A percentile compares a stretch with the other conserved stretches of the same genome.
phyloP scores from a whole-genome alignment of 2,113 vertebrate genomes.

The Hemicordylus capensis region DNA sequence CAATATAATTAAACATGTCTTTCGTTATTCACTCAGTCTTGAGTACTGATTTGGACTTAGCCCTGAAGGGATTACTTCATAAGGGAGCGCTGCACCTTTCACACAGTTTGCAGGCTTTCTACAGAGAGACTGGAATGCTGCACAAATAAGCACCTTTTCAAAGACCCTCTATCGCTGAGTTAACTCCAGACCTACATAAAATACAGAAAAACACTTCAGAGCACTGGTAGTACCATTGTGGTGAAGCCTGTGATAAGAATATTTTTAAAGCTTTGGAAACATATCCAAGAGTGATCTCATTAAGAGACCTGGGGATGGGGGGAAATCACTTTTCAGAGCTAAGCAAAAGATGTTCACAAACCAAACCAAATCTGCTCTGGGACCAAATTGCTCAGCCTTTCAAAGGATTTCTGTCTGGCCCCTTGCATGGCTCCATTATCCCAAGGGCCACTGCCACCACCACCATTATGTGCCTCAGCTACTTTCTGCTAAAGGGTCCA shows the following conservation, averaged over 20 bases:
- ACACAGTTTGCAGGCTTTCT: constrained; percentile 37
- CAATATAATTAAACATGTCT: constrained; percentile 65
- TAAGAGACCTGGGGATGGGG: constrained; percentile 3
- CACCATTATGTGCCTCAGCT: neutral
- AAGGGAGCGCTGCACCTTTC: constrained; percentile 51
- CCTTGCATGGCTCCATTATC: no score
- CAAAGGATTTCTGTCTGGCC: neutral
- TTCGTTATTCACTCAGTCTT: constrained; percentile 52
- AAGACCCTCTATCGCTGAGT: constrained; percentile 42
- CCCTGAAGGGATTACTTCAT: constrained; percentile 52
- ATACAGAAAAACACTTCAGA: constrained; percentile 40
- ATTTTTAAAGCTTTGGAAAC: constrained; percentile 35
- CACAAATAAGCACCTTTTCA: constrained; percentile 56
- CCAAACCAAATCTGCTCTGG: neutral
- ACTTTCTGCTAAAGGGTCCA: neutral
- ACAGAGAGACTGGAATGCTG: constrained; percentile 55
- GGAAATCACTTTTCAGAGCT: constrained; percentile 16
- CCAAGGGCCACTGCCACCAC: neutral
- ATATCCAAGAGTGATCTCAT: constrained; percentile 25
- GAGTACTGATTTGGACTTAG: constrained; percentile 56
- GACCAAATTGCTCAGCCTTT: neutral
- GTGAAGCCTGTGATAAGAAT: constrained; percentile 35
- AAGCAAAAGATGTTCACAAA: constrained; percentile 14
- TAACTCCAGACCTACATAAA: constrained; percentile 39
- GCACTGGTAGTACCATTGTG: constrained; percentile 18